Evolutionary conservation across 2,113 vertebrate species (phyloP).

Genomic region (Suncus etruscus): DNA sequence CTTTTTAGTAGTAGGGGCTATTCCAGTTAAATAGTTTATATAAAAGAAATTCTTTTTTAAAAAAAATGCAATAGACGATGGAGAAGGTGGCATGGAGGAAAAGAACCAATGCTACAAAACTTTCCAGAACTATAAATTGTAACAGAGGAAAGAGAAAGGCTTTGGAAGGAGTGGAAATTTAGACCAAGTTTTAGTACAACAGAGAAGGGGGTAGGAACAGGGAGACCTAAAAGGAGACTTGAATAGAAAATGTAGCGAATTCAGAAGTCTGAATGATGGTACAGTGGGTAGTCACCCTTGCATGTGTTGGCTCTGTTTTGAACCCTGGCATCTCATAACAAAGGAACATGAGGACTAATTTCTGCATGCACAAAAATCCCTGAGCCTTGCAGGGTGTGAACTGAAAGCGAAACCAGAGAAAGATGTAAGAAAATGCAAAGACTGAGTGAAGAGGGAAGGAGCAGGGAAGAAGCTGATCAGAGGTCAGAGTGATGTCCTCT

Average conservation of each 20-base stretch:
- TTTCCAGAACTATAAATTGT: slow-evolving; percentile 22
- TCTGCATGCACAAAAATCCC: too few relatives aligned
- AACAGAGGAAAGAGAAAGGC: not conserved
- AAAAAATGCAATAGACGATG: not conserved
- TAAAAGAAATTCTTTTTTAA: not conserved
- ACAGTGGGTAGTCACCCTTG: too few relatives aligned
- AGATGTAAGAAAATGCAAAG: not conserved
- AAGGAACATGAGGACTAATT: too few relatives aligned
- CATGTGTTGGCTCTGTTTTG: too few relatives aligned
- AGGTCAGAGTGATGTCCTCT: not conserved
- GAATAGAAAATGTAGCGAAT: not conserved
- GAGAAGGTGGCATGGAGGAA: too few relatives aligned
- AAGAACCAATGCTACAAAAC: not conserved
- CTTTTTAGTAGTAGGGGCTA: not conserved
- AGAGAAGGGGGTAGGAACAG: not conserved
- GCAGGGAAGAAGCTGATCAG: not conserved
- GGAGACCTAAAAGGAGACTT: not conserved
- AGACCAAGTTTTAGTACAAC: slow-evolving; percentile 9
- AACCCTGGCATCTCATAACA: too few relatives aligned
- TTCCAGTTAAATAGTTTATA: not conserved
- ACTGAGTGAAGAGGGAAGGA: not conserved
- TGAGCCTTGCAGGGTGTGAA: too few relatives aligned
- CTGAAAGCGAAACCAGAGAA: too few relatives aligned
- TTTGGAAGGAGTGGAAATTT: slow-evolving; percentile 7
- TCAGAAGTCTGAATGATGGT: too few relatives aligned